A percentile compares a stretch with the other conserved stretches of the same genome.
These are phyloP conservation scores for Adoxophyes honmai DNA, from an alignment of 1,140 invertebrate genomes.

Conservation along the genomic window DNA sequence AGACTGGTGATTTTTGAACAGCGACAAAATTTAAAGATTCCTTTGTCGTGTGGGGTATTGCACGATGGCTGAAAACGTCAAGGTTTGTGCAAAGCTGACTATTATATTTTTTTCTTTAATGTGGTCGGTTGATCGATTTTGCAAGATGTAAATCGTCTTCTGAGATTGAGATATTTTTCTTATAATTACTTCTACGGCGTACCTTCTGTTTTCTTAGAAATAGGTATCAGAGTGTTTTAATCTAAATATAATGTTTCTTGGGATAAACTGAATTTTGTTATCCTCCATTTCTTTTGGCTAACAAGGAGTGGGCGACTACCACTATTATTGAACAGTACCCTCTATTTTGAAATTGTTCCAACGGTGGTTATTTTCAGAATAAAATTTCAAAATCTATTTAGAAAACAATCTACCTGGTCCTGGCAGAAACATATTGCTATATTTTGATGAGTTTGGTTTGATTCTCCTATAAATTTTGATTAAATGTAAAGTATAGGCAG, in stretches of 20 bases:
- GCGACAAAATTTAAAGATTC: not conserved
- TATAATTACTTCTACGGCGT: not conserved
- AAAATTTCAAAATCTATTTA: no score
- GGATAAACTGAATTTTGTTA: not conserved
- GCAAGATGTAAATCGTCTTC: not conserved
- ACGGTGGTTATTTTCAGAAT: not conserved
- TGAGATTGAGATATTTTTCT: not conserved
- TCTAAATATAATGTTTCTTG: not conserved
- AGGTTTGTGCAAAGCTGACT: conserved; percentile 41
- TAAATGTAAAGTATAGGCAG: no score
- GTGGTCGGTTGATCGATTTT: conserved; percentile 54
- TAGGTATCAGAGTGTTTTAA: no score
- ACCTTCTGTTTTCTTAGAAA: no score
- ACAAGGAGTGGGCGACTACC: not conserved
- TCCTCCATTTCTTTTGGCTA: conserved; percentile 3
- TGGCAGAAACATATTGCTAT: no score
- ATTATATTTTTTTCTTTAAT: conserved; percentile 51
- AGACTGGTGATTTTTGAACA: not conserved
- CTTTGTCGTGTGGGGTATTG: conserved; percentile 21
- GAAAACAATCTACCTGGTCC: no score
- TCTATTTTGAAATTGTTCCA: not conserved
- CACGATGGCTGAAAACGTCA: conserved; percentile 52
- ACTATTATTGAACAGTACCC: not conserved
- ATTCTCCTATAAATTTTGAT: no score
- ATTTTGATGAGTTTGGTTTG: no score